Base-by-base conservation (phyloP, 2,888 invertebrate species). In the Zygogramma bicolorata region DNA sequence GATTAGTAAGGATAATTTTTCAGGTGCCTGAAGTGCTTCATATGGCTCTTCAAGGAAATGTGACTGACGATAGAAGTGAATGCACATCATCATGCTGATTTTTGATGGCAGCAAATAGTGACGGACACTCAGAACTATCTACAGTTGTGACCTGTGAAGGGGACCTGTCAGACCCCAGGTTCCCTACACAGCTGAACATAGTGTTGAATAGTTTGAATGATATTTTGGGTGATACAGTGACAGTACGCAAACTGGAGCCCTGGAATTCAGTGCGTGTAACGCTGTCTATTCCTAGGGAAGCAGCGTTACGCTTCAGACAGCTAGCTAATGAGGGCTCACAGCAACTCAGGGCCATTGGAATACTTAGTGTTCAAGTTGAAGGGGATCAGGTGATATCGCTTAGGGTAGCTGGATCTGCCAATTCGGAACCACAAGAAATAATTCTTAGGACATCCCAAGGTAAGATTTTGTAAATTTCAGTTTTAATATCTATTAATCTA, bases 191-290 rank as follows among this genome's bases (percentile, higher is more conserved):
- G 86, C 93, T 96, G 86, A 91, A 93, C 86, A 89, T 91, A 82
- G 92, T 96, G 85, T 91, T 95, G 85, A 91, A 92, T 85, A 92
- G 93, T 85, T 91, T 97, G 85, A 92, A 94, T 87, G 90, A 91
- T 87, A 90, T 96, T 87, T 91, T 96, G 80, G 86, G 86, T 76
- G 82, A 80, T 80, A 88, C 75, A 83, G 87, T 93, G 83, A 89
- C 90, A 85, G 90, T 94, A 80, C 90, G 91, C 85, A 94, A 94
- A 88, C 92, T 97, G 90, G 98, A 98, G 92, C 98, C 98, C 91
- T 98, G 97, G 97, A 97, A 97, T 90, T 96, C 97, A 83, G 98
- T 98, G 84, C 94, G 97, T 88, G 97, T 98, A 88, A 98, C 97
- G 89, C 94, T 98, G 91, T 96, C 96, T 87, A 96, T 98, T 90